Conservation (phyloP, 2,797 vertebrate genomes). For the Pteropus rufus region DNA sequence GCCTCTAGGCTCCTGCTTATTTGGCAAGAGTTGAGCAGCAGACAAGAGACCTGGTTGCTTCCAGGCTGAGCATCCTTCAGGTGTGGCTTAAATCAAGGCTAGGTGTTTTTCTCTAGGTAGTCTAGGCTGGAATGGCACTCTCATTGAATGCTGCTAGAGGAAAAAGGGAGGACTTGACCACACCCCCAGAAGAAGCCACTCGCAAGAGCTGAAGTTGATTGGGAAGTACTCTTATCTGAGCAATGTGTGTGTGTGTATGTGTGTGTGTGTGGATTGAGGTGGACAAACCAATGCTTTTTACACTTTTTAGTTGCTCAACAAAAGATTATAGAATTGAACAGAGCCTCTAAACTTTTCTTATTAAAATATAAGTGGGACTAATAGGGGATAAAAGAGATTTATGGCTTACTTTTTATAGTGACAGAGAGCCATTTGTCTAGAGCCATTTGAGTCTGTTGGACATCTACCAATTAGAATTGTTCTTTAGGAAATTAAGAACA, state of each 20-base stretch:
- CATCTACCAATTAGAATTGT: neutral
- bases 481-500: neutral
- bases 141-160: neutral
- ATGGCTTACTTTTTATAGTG: neutral
- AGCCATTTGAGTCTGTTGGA: neutral
- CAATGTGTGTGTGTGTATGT: neutral
- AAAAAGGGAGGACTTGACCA: neutral
- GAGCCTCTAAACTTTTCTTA: neutral
- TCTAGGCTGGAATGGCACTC: neutral
- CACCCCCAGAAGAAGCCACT: neutral
- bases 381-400: neutral
- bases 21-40: neutral
- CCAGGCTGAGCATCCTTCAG: neutral
- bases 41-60: neutral
- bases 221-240: neutral
- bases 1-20: neutral
- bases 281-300: neutral
- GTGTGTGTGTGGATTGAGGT: neutral
- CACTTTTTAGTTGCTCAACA: neutral
- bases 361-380: neutral
- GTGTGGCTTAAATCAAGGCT: neutral
- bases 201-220: neutral
- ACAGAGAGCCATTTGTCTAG: neutral
- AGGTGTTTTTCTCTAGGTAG: neutral
- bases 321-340: neutral